phyloP scores from a whole-genome alignment of 2,797 vertebrate genomes.

The Semaprochilodus insignis region DNA sequence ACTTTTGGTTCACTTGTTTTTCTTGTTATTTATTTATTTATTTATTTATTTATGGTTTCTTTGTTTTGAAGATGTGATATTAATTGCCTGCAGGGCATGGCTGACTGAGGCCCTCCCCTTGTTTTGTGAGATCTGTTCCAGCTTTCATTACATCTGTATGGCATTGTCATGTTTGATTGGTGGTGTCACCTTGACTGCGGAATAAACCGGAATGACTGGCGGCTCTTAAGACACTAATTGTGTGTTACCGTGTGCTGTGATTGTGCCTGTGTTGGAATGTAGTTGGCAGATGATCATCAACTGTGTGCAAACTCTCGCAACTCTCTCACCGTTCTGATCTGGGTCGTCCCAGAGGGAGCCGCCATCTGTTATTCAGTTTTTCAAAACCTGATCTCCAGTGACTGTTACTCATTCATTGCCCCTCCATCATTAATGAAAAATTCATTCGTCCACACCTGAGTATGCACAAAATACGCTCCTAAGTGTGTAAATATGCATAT shows the following conservation, averaged over 20 bases:
- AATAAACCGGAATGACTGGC: conserved; percentile 23
- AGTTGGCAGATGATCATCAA: conserved; percentile 16
- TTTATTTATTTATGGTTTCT: conserved; percentile 19
- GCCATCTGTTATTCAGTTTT: conserved; percentile 35
- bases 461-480: too few species aligned
- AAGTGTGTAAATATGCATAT: too few species aligned
- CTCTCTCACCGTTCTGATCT: conserved; percentile 28
- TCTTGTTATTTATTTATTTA: conserved; percentile 11
- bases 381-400: conserved; percentile 15
- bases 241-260: conserved; percentile 20
- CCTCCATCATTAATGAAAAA: neutral
- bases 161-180: conserved; percentile 6
- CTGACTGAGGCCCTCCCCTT: neutral
- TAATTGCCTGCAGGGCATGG: conserved; percentile 30
- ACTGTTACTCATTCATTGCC: conserved; percentile 23
- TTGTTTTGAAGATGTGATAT: conserved; percentile 19
- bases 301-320: conserved; percentile 13
- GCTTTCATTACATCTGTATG: conserved; percentile 7
- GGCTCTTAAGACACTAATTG: conserved; percentile 30
- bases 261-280: conserved; percentile 14
- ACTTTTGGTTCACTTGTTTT: neutral
- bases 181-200: conserved; percentile 28
- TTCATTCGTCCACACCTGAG: neutral
- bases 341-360: conserved; percentile 23
- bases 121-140: conserved; percentile 3